These are phyloP conservation scores for Coluber constrictor DNA, from an alignment of 2,797 vertebrate genomes.

Conservation along the genomic window DNA sequence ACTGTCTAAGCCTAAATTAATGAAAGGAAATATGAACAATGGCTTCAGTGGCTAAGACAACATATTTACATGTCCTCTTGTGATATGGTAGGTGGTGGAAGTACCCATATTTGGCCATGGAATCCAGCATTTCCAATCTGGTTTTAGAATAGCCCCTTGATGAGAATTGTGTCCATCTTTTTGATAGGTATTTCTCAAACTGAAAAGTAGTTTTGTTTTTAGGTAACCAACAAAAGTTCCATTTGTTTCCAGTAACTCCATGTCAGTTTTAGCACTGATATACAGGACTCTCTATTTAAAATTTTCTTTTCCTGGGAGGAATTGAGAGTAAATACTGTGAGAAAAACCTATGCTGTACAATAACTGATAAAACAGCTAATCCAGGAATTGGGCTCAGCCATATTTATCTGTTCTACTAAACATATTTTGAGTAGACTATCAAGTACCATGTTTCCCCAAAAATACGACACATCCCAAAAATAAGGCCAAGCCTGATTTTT, in stretches of 20 bases:
- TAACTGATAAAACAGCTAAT: neutral
- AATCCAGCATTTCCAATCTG: neutral
- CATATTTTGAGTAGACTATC: neutral
- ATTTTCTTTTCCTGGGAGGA: neutral
- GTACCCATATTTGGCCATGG: neutral
- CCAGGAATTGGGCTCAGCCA: neutral
- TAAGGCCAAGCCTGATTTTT: too few species aligned
- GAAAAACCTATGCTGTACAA: neutral
- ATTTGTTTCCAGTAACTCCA: neutral
- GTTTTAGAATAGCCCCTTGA: neutral
- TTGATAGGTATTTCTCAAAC: neutral
- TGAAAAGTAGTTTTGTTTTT: neutral
- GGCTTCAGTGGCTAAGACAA: neutral
- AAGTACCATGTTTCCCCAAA: neutral
- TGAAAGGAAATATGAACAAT: neutral
- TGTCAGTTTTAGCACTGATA: neutral
- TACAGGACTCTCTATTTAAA: neutral
- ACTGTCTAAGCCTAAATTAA: neutral
- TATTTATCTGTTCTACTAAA: neutral
- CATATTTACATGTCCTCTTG: neutral
- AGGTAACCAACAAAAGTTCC: neutral
- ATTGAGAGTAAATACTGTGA: neutral
- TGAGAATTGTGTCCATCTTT: neutral
- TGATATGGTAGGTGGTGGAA: neutral
- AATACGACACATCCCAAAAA: too few species aligned